Conservation (phyloP, 2,797 vertebrate species). For the Sebastes jordani region DNA sequence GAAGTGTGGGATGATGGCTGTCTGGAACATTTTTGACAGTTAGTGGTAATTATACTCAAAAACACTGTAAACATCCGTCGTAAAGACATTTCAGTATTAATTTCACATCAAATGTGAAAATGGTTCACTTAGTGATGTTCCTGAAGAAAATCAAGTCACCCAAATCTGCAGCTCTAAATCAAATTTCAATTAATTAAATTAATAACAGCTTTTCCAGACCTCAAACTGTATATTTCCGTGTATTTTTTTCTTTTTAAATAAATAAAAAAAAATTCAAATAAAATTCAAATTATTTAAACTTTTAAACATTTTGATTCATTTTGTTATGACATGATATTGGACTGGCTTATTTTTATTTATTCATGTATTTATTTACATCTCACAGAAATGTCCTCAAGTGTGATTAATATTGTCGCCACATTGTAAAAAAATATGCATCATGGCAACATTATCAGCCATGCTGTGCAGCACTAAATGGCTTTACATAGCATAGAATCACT, state of each 20-base stretch:
- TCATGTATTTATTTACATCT: background rate
- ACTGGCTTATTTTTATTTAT: background rate
- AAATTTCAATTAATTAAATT: background rate
- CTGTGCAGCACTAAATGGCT: background rate
- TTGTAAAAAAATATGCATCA: background rate
- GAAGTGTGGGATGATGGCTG: background rate
- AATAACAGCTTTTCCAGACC: background rate
- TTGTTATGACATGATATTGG: background rate
- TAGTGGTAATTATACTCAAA: background rate
- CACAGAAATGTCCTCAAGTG: background rate
- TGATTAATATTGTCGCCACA: background rate
- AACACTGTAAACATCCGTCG: background rate
- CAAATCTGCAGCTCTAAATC: background rate
- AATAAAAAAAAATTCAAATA: background rate
- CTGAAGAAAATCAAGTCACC: background rate
- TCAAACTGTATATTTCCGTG: background rate
- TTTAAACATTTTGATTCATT: background rate
- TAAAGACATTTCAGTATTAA: background rate
- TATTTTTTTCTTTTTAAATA: background rate
- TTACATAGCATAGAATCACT: background rate
- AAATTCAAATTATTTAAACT: background rate
- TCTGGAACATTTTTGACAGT: background rate
- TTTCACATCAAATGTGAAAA: background rate
- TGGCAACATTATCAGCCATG: background rate
- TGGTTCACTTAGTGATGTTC: background rate